Conservation (phyloP, 2,797 vertebrate genomes). For the Hydrophis major region DNA sequence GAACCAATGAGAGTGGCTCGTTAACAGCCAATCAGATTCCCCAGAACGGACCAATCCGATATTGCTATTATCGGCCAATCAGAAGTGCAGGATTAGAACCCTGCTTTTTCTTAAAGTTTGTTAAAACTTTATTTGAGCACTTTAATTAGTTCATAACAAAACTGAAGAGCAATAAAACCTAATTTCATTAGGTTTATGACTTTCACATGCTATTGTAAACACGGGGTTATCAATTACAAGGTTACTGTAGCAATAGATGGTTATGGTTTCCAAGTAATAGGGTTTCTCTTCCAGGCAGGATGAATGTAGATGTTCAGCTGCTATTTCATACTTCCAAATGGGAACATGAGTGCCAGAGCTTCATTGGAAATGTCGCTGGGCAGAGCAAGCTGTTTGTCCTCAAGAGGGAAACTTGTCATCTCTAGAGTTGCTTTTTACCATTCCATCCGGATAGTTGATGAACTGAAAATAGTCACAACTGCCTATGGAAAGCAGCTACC, state of each 20-base stretch:
- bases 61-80: no score
- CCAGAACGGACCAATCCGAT: no score
- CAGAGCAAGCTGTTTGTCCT: neutral
- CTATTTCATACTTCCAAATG: constrained; percentile 2
- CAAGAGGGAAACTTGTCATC: neutral
- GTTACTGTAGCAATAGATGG: constrained; percentile 68
- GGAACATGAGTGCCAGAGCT: neutral
- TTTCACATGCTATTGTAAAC: constrained; percentile 61
- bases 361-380: neutral
- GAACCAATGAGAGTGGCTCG: no score
- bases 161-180: constrained; percentile 73
- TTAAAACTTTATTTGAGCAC: no score
- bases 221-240: constrained; percentile 64
- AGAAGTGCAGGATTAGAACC: no score
- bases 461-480: neutral
- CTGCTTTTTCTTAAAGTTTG: no score
- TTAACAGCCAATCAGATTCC: no score
- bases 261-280: constrained; percentile 42
- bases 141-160: no score
- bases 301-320: constrained; percentile 14
- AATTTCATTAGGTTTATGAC: constrained; percentile 81
- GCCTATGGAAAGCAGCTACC: neutral
- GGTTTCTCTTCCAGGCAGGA: constrained; percentile 36
- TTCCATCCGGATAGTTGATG: neutral
- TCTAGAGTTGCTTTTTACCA: neutral